Conservation (phyloP, 2,888 invertebrate genomes). For the Trachelus tabidus region DNA sequence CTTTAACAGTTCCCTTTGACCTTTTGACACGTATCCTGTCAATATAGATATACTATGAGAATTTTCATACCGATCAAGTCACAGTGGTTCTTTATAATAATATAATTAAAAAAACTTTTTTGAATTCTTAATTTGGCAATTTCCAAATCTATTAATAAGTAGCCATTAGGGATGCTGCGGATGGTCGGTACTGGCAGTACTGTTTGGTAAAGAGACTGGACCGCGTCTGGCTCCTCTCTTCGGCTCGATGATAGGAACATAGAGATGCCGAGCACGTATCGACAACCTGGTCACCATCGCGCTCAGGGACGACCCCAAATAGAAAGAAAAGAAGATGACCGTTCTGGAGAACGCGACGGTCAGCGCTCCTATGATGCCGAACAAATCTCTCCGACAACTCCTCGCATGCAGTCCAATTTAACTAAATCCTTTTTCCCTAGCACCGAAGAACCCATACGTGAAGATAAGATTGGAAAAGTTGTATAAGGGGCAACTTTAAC, state of each 20-base stretch:
- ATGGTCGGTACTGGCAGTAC: neutral
- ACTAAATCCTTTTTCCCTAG: slow-evolving; percentile 65
- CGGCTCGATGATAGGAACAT: neutral
- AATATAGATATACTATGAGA: neutral
- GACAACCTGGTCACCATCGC: slow-evolving; percentile 52
- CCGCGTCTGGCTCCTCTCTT: neutral
- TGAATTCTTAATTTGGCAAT: neutral
- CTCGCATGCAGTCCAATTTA: slow-evolving; percentile 64
- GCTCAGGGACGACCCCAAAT: slow-evolving; percentile 38
- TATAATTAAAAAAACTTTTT: neutral
- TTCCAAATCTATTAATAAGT: neutral
- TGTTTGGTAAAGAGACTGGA: neutral
- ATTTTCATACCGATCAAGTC: neutral
- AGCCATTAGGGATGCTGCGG: too few species aligned
- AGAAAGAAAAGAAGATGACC: slow-evolving; percentile 36
- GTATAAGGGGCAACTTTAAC: slow-evolving; percentile 66
- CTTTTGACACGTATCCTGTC: slow-evolving; percentile 4
- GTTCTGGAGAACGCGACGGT: slow-evolving; percentile 31
- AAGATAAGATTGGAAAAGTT: slow-evolving; percentile 71
- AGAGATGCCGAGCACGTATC: slow-evolving; percentile 54
- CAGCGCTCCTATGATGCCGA: slow-evolving; percentile 56
- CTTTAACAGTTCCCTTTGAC: neutral
- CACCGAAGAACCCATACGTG: slow-evolving; percentile 58
- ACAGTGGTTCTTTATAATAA: neutral
- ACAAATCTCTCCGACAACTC: slow-evolving; percentile 56